Conservation (phyloP, 1,140 invertebrate genomes). For the Sarcophaga peregrina region DNA sequence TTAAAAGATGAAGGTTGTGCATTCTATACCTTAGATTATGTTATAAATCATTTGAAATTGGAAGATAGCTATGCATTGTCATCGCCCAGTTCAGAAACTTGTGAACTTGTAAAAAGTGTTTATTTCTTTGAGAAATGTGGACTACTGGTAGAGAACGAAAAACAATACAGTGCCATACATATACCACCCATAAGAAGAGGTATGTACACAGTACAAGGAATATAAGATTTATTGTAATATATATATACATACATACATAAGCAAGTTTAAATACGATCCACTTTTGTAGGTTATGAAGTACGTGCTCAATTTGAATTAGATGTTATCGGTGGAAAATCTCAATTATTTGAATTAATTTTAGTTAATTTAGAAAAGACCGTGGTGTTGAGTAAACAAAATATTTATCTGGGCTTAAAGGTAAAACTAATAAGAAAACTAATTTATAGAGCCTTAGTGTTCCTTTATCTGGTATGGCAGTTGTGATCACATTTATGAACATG, state of each 20-base stretch:
- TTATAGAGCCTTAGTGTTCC: no score
- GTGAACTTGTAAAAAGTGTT: conserved; percentile 53
- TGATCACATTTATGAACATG: no score
- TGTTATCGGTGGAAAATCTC: conserved; percentile 52
- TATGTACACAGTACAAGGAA: not conserved
- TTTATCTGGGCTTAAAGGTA: conserved; percentile 57
- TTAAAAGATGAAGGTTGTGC: conserved; percentile 9
- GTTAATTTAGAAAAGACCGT: conserved; percentile 55
- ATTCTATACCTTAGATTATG: conserved; percentile 49
- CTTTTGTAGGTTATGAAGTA: conserved; percentile 47
- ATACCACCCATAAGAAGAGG: conserved; percentile 48
- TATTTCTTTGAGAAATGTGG: conserved; percentile 59
- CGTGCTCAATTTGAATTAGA: conserved; percentile 50
- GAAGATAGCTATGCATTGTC: conserved; percentile 56
- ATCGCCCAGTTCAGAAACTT: conserved; percentile 52
- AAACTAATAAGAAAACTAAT: no score
- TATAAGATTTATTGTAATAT: not conserved
- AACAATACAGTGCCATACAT: conserved; percentile 48
- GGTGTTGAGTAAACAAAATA: conserved; percentile 50
- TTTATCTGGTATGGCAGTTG: no score
- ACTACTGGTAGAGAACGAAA: not conserved
- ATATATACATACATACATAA: no score
- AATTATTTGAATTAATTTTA: conserved; percentile 50
- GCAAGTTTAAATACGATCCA: not conserved
- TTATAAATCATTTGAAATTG: conserved; percentile 52